Base-by-base conservation (phyloP, 2,888 invertebrate species). In the Torymus texanus region DNA sequence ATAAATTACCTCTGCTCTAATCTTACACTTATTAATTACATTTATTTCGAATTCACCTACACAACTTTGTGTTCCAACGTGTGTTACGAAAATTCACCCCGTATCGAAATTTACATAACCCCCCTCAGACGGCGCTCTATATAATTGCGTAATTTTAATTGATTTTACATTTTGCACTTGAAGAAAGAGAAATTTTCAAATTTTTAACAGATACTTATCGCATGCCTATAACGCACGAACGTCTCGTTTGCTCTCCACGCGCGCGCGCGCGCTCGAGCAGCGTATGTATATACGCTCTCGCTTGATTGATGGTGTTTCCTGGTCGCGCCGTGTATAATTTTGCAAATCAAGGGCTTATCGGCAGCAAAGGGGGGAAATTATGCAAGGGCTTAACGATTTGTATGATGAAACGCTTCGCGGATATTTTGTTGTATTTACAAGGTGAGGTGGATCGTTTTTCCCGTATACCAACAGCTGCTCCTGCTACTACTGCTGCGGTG, bases 311-410 rank as follows among this genome's bases (percentile, higher is more conserved):
- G 41, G 41, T 18, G 62, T 75, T 75, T 75, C 76, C 61, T 77
- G 71, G 14, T 77, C 72, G n/a, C 41, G 29, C 71, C 65, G 51
- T 51, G 66, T 78, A 61, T 59, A 78, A 78, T 78, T 78, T 72
- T 55, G 53, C 59, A 72, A 66, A 78, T 66, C 59, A 72, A 78
- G 66, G 59, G 72, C 77, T 78, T 66, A 10, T 50, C 56, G 59
- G 5, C 24, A 8, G 41, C 41, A 8, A 41, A 41, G 41, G 41
- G 41, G 41, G 41, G 8, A 41, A 41, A 41, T 41, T 41, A 41
- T 41, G 41, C 41, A 41, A 41, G 41, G 41, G 41, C 41, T 41
- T 41, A 41, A 41, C 41, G 41, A 41, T 41, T 41, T 41, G 41
- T 41, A 58, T 58, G 74, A 65, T 66, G 65, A 56, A 74, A 74